Conservation (phyloP, 2,113 vertebrate species). For the Protobothrops flavoviridis region DNA sequence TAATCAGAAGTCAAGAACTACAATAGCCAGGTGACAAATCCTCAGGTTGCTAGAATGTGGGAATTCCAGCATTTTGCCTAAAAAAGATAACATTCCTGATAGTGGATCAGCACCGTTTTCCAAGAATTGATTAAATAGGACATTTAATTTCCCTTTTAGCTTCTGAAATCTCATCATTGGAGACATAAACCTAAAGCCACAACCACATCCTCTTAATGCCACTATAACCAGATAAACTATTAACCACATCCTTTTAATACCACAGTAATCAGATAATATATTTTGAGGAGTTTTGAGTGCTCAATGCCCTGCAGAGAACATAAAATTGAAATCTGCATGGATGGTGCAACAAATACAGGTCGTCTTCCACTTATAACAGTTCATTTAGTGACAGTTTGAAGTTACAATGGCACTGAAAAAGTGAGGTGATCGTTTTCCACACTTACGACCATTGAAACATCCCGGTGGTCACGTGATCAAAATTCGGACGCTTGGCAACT, state of each 20-base stretch:
- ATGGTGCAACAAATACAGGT: background rate
- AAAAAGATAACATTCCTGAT: background rate
- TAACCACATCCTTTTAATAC: background rate
- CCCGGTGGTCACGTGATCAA: background rate
- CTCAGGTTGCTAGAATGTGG: background rate
- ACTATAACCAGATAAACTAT: background rate
- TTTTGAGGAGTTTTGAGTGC: background rate
- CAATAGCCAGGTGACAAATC: background rate
- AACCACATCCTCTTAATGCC: background rate
- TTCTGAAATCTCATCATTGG: background rate
- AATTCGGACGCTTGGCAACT: background rate
- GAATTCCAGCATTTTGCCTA: background rate
- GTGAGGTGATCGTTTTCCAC: background rate
- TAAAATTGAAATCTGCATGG: background rate
- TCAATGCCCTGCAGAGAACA: background rate
- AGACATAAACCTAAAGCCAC: background rate
- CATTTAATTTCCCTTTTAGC: background rate
- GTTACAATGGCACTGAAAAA: background rate
- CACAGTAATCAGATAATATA: background rate
- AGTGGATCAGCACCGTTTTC: background rate
- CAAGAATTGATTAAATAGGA: background rate
- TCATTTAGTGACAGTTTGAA: no score
- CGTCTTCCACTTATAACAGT: background rate
- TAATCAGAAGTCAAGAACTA: background rate
- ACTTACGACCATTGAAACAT: background rate